Base-by-base conservation (phyloP, 2,113 vertebrate genomes). In the Dendrocopos noguchii region DNA sequence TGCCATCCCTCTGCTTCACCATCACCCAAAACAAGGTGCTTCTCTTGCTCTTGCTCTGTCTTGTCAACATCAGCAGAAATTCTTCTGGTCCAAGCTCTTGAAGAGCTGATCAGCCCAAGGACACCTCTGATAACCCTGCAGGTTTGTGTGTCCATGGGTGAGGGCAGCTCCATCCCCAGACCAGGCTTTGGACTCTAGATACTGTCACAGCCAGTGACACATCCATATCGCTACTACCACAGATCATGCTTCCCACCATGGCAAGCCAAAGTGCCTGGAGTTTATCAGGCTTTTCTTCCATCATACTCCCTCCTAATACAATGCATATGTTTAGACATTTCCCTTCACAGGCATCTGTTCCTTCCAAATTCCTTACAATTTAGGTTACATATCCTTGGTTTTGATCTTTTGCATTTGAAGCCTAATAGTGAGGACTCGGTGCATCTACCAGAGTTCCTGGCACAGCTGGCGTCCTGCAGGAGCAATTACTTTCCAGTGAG, bases 401-500 rank as follows among this genome's bases (percentile, higher is more conserved):
- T 95, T 85, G 61, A 90, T 91, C 56, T 72, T 93, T 64, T 88
- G 31, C 53, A 60, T 91, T 76, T 56, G 75, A 87, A 90, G 78
- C 90, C 67, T 39, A 61, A 33, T 57, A 73, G 63, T 7, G 64
- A 95, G 59, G 53, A 46, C 81, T 92, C 60, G 29, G 91, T 73
- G 88, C 72, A 87, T 95, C 89, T 91, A 93, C 93, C 93, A 93
- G 88, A 71, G 85, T 4, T 93, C 53, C 93, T 95, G 94, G 96
- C 94, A 89, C 81, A 60, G 72, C 20, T 6, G 27, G 47, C 0
- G 44, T 94, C 92, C 88, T 96, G 93, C 74, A 94, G 93, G 80
- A 94, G 92, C 82, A 91, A 77, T 90, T 84, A 91, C 80, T 95
- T 97, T 82, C 95, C 95, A 94, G 78, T 36, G 74, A 90, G 89